These are phyloP conservation scores for Drosophila repleta DNA, from an alignment of 1,140 invertebrate species.

Conservation along the genomic window DNA sequence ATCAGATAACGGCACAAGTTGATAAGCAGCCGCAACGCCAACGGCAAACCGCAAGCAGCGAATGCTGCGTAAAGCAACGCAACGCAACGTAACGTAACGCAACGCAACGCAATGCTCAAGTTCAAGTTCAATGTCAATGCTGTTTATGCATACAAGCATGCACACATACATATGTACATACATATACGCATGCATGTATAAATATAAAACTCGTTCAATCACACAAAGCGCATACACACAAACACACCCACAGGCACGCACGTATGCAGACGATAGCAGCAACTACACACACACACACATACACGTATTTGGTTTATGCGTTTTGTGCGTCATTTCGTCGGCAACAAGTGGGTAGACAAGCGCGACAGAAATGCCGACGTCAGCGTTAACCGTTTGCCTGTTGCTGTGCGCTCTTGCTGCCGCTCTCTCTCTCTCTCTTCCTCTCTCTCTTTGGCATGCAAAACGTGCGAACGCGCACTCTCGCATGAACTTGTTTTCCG, in stretches of 20 bases:
- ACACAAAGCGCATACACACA: constrained; percentile 22
- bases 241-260: too few relatives aligned
- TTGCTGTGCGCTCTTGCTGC: not conserved
- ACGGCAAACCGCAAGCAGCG: constrained; percentile 16
- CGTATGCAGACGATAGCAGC: constrained; percentile 29
- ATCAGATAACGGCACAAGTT: constrained; percentile 63
- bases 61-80: constrained; percentile 43
- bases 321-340: constrained; percentile 68
- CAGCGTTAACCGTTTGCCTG: constrained; percentile 25
- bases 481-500: constrained; percentile 56
- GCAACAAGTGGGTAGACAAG: constrained; percentile 45
- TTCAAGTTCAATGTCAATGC: constrained; percentile 76
- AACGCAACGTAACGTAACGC: constrained; percentile 19
- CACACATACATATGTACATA: not conserved
- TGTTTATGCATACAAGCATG: constrained; percentile 11
- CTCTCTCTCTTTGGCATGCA: constrained; percentile 6
- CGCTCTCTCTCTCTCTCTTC: not conserved
- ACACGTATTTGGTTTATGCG: constrained; percentile 42
- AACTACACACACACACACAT: not conserved
- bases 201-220: constrained; percentile 69
- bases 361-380: constrained; percentile 8
- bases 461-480: constrained; percentile 15
- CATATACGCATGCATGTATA: constrained; percentile 5
- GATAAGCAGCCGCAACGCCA: constrained; percentile 52
- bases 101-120: constrained; percentile 51